A percentile compares a stretch with the other conserved stretches of the same genome.
Conservation (phyloP, 92 coral and sea anemone genomes). For the Nematostella vectensis region DNA sequence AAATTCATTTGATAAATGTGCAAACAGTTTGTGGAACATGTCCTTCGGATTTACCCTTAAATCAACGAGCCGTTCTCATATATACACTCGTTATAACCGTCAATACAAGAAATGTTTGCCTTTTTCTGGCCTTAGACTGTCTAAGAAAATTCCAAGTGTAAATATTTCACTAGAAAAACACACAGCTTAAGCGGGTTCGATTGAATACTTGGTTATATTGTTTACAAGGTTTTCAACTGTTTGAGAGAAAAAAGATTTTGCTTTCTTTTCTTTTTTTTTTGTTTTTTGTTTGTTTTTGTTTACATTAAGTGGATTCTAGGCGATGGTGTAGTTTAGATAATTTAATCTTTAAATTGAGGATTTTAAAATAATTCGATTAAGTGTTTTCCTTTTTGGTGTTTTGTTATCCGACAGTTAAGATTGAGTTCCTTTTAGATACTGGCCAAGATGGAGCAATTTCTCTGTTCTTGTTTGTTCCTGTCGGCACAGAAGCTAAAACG, state of each 20-base stretch:
- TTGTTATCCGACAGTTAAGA: neutral
- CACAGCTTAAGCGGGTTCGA: constrained; percentile 35
- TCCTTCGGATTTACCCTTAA: constrained; percentile 22
- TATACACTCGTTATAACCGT: constrained; percentile 5
- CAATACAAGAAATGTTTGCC: constrained; percentile 23
- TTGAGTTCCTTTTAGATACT: neutral
- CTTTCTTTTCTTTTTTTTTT: no score
- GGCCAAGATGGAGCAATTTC: neutral
- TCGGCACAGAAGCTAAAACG: constrained; percentile 1
- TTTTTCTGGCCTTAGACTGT: constrained; percentile 31
- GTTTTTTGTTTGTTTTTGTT: neutral
- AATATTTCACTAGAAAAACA: constrained; percentile 51
- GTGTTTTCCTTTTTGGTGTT: neutral
- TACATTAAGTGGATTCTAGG: no score
- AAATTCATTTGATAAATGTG: constrained; percentile 14
- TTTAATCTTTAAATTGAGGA: no score
- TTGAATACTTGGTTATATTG: constrained; percentile 30
- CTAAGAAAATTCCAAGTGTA: constrained; percentile 44
- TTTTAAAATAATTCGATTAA: no score
- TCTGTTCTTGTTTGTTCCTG: constrained; percentile 5
- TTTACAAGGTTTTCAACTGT: constrained; percentile 11
- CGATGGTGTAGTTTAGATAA: no score
- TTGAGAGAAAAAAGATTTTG: no score
- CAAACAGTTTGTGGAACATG: constrained; percentile 28
- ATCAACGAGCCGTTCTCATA: no score